A percentile compares a stretch with the other conserved stretches of the same genome.
Conservation (phyloP, 2,888 invertebrate species). For the Linyphia triangularis region DNA sequence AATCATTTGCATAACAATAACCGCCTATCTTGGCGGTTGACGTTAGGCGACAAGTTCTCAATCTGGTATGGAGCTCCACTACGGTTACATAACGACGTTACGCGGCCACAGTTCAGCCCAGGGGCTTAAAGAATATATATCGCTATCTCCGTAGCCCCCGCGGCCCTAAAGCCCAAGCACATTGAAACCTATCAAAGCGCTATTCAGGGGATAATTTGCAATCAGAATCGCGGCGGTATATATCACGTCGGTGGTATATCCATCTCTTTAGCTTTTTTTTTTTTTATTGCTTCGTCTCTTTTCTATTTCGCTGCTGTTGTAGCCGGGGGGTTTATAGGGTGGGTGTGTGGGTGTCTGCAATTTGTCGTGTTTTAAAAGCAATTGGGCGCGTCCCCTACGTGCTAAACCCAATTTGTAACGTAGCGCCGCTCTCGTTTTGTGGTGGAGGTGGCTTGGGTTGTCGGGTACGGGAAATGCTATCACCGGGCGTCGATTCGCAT, state of each 20-base stretch:
- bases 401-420: constrained; percentile 74
- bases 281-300: constrained; percentile 15
- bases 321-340: constrained; percentile 22
- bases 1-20: constrained; percentile 75
- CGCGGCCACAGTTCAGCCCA: constrained; percentile 46
- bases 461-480: constrained; percentile 61
- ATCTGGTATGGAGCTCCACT: constrained; percentile 62
- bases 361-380: constrained; percentile 75
- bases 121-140: constrained; percentile 66
- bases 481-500: constrained; percentile 70
- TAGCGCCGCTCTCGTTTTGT: constrained; percentile 63
- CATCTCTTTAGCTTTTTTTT: background rate
- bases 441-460: constrained; percentile 6
- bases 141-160: constrained; percentile 52
- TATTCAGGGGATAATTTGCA: constrained; percentile 73
- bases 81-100: constrained; percentile 61
- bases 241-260: constrained; percentile 24
- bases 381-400: constrained; percentile 58
- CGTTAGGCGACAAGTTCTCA: constrained; percentile 72
- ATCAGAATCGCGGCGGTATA: constrained; percentile 67
- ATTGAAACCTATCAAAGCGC: constrained; percentile 74
- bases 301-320: background rate
- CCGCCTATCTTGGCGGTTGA: constrained; percentile 34
- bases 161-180: constrained; percentile 53
- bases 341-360: constrained; percentile 51